Percentiles rank a stretch among this genome's conserved stretches.
These are phyloP conservation scores for Catocala nupta DNA, from an alignment of 2,888 invertebrate genomes.

Conservation along the genomic window DNA sequence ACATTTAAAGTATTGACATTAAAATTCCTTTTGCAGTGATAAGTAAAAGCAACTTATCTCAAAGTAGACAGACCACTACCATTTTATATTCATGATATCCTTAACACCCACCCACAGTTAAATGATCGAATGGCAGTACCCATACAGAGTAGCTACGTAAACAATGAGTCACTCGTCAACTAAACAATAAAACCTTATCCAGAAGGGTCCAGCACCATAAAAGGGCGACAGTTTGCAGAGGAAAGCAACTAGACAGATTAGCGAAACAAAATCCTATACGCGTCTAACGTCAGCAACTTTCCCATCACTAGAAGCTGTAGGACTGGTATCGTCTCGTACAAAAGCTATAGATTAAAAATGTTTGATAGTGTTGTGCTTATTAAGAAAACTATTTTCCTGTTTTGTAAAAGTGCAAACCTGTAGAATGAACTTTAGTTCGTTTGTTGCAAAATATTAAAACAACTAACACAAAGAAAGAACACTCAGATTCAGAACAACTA, in stretches of 20 bases:
- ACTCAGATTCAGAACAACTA: too few relatives aligned
- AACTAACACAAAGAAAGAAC: too few relatives aligned
- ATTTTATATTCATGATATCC: slow-evolving; percentile 9
- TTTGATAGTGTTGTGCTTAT: too few relatives aligned
- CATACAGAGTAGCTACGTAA: slow-evolving; percentile 7
- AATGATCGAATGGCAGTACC: slow-evolving; percentile 13
- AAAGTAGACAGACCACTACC: background rate
- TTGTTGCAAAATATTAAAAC: too few relatives aligned
- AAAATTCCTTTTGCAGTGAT: too few relatives aligned
- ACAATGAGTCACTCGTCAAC: slow-evolving; percentile 18
- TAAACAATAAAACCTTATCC: slow-evolving; percentile 2
- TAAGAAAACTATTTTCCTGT: too few relatives aligned
- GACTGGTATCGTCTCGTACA: slow-evolving; percentile 41
- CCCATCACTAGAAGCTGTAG: slow-evolving; percentile 52
- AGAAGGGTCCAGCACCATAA: slow-evolving; percentile 12
- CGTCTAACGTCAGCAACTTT: slow-evolving; percentile 68
- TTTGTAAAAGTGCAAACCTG: too few relatives aligned
- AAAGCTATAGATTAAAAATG: slow-evolving; percentile 10
- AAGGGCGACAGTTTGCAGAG: slow-evolving; percentile 37
- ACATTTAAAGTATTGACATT: too few relatives aligned
- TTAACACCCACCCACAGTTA: slow-evolving; percentile 15
- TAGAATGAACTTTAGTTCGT: too few relatives aligned
- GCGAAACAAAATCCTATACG: slow-evolving; percentile 64
- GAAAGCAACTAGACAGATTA: slow-evolving; percentile 66
- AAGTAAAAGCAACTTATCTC: too few relatives aligned